Evolutionary conservation across 2,113 vertebrate species (phyloP), one percentile per base, ranked within the genome.

Genomic region (Campylomormyrus numenius): DNA sequence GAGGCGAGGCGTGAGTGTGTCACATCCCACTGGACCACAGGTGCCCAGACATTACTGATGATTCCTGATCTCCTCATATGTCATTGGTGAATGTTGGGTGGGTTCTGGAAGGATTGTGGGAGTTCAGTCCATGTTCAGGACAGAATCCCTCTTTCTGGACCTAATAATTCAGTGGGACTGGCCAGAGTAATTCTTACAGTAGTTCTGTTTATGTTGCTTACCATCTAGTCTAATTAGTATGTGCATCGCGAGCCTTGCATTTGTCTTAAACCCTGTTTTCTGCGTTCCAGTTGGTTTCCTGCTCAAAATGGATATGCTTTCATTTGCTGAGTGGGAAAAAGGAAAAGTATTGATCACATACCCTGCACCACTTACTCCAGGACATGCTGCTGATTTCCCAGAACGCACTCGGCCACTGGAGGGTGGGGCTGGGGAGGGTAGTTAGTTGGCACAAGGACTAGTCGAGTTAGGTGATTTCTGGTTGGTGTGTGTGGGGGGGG

Each of bases 291-390:
- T 48, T 48, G 84, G n/a, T 86, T 86, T 86, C 24, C 45, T 27
- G 84, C 84, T 86, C 84, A 48, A 27, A 86, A 48, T 84, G 80
- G 80, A 84, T 46, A 84, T 49, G 24, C 83, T 49, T 85, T 85
- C 83, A 85, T 85, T 85, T 85, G 84, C 45, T 27, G 24, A 86
- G 84, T 86, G 46, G 84, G 84, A 50, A 48, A 86, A 86, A 11
- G n/a, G 42, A 86, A 86, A 48, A 50, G 84, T 86, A n/a, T 86
- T 49, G 84, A 21, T 86, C 46, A 27, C 24, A 8, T 50, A 50
- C 48, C 46, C 9, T 86, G 24, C 42, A 49, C 46, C 46, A 27
- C 42, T 49, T 85, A 85, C 83, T 85, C 24, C 11, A n/a, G 83
- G 39, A 46, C 39, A 21, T 8, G n/a, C 46, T 27, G 46, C 17